phyloP scores from a whole-genome alignment of 2,888 invertebrate species.

The Acanthoscelides obtectus region DNA sequence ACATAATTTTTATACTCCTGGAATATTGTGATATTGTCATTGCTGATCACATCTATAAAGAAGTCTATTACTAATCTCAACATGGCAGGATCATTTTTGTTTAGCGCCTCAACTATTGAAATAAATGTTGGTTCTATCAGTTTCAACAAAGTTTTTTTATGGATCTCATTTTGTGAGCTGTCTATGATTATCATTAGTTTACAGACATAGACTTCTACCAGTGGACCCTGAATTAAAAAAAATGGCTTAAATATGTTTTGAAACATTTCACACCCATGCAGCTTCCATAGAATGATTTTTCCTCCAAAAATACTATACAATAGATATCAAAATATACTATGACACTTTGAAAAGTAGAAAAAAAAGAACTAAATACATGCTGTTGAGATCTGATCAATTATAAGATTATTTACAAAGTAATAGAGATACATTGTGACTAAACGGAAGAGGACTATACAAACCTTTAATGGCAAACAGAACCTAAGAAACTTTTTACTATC shows the following conservation, averaged over 20 bases:
- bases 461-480: conserved; percentile 58
- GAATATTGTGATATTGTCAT: conserved; percentile 34
- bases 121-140: conserved; percentile 50
- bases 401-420: too few relatives aligned
- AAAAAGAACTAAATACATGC: too few relatives aligned
- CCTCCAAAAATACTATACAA: too few relatives aligned
- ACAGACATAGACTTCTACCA: conserved; percentile 52
- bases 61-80: conserved; percentile 53
- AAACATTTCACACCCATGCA: background rate
- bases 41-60: conserved; percentile 48
- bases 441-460: conserved; percentile 30
- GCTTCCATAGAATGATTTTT: background rate
- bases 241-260: background rate
- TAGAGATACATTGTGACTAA: too few relatives aligned
- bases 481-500: conserved; percentile 65
- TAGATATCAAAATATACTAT: too few relatives aligned
- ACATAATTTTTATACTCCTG: conserved; percentile 36
- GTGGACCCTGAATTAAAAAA: conserved; percentile 35
- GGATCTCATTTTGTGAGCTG: conserved; percentile 49
- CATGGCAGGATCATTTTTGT: conserved; percentile 46
- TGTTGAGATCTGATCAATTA: too few relatives aligned
- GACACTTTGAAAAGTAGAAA: too few relatives aligned
- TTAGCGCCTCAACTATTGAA: conserved; percentile 48
- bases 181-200: conserved; percentile 54
- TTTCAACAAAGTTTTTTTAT: conserved; percentile 48